phyloP scores from a whole-genome alignment of 2,113 vertebrate species.

The Prunella himalayana region DNA sequence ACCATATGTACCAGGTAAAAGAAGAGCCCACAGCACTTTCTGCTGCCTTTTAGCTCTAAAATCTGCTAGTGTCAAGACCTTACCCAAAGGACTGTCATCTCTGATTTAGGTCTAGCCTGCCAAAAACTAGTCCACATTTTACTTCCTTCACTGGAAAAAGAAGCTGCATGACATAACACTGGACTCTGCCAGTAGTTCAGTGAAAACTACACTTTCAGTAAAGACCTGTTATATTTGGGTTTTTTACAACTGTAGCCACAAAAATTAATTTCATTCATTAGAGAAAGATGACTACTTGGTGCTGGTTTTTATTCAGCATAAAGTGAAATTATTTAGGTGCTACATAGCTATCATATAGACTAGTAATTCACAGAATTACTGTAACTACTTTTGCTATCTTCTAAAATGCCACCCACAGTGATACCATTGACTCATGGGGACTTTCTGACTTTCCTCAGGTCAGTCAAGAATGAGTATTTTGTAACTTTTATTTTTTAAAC shows the following conservation, averaged over 20 bases:
- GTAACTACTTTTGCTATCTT: not conserved
- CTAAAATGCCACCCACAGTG: not conserved
- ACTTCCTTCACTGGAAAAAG: not conserved
- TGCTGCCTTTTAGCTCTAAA: not conserved
- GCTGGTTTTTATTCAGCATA: not conserved
- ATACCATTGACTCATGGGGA: not conserved
- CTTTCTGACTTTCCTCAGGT: not conserved
- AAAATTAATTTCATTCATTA: not conserved
- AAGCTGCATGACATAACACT: not conserved
- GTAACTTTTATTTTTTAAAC: not conserved
- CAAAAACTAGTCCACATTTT: not conserved
- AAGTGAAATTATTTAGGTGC: not conserved
- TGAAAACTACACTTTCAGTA: not conserved
- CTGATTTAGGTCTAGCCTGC: not conserved
- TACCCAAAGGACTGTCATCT: not conserved
- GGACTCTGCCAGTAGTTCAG: not conserved
- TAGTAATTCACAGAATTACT: not conserved
- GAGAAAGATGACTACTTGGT: not conserved
- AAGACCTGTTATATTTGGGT: not conserved
- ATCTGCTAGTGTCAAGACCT: not conserved
- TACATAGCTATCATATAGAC: not conserved
- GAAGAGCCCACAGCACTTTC: not conserved
- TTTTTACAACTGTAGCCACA: not conserved
- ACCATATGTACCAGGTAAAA: not conserved
- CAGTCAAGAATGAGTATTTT: not conserved